phyloP scores from a whole-genome alignment of 2,113 vertebrate genomes.

The Nyctibius bracteatus region DNA sequence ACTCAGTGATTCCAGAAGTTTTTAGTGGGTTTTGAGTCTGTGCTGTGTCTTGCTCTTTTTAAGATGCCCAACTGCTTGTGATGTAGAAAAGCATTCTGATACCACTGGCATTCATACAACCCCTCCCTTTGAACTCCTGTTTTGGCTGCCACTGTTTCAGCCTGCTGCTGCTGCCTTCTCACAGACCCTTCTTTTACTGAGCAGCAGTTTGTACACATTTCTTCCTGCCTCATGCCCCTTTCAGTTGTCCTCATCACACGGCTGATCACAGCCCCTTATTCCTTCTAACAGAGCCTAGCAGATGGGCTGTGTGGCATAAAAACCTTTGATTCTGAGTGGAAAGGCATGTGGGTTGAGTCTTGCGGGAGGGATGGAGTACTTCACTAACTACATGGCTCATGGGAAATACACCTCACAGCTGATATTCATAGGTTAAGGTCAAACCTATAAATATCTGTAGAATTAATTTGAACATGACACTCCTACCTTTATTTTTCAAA shows the following conservation, averaged over 20 bases:
- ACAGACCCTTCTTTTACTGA: neutral
- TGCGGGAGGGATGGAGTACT: neutral
- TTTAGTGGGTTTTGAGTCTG: neutral
- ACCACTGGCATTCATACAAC: neutral
- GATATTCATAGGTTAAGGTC: neutral
- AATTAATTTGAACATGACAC: neutral
- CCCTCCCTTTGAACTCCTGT: neutral
- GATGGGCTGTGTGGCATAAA: neutral
- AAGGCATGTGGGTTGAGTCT: neutral
- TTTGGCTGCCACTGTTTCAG: neutral
- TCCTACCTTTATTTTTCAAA: neutral
- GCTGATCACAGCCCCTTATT: neutral
- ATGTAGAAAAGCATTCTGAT: neutral
- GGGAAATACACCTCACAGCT: neutral
- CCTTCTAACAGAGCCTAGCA: neutral
- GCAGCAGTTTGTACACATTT: neutral
- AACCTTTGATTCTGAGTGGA: neutral
- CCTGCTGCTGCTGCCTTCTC: neutral
- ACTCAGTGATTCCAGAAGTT: neutral
- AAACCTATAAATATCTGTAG: neutral
- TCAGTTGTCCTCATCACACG: rapidly evolving
- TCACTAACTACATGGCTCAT: neutral
- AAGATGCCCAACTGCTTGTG: rapidly evolving
- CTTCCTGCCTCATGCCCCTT: neutral
- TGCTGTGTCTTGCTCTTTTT: neutral